A percentile compares a stretch with the other conserved stretches of the same genome.
Conservation (phyloP, 2,888 invertebrate species). For the Conops quadrifasciatus region DNA sequence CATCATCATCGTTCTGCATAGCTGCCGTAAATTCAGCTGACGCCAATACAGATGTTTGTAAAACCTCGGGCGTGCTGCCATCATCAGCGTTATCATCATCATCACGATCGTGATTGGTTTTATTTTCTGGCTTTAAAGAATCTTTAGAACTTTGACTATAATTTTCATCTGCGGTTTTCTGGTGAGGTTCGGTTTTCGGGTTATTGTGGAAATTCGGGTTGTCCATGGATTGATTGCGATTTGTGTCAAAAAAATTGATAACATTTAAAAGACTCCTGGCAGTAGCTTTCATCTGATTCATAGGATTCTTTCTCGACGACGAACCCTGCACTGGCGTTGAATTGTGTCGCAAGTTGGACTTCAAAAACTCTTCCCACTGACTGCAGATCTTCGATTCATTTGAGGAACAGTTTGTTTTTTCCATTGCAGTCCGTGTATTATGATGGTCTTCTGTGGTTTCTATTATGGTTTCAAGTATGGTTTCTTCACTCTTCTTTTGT, state of each 20-base stretch:
- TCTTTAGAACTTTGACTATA: neutral
- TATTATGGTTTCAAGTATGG: no score
- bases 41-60: neutral
- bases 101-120: neutral
- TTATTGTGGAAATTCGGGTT: neutral
- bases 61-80: slow-evolving; percentile 26
- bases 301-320: neutral
- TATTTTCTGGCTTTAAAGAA: neutral
- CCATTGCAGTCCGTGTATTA: neutral
- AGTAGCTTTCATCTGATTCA: neutral
- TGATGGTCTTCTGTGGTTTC: no score
- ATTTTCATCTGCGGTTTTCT: neutral
- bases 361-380: slow-evolving; percentile 46
- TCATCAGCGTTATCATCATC: neutral
- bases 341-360: neutral
- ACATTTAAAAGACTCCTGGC: neutral
- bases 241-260: no score
- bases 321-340: slow-evolving; percentile 16
- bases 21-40: no score
- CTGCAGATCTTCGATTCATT: slow-evolving; percentile 47
- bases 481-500: no score
- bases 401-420: neutral
- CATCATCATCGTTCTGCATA: neutral
- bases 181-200: neutral
- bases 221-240: no score